These are phyloP conservation scores for Habropoda laboriosa DNA, from an alignment of 1,140 invertebrate species.

Conservation along the genomic window DNA sequence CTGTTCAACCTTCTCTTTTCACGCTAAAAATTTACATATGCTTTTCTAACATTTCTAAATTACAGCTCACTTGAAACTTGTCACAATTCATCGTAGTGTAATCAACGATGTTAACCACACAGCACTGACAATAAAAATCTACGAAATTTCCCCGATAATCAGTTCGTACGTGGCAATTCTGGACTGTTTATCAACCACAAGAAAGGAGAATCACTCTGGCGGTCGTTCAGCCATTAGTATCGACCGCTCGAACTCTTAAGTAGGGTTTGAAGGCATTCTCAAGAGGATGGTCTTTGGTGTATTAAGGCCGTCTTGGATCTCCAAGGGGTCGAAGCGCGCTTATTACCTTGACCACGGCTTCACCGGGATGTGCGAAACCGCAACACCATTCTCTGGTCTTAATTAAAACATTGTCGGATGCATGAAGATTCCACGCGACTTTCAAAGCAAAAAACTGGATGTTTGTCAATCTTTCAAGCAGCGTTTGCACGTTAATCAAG, in stretches of 20 bases:
- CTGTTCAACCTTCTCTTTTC: too few species aligned
- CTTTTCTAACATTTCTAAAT: too few species aligned
- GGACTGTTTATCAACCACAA: slow-evolving; percentile 1
- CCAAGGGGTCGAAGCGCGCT: slow-evolving; percentile 42
- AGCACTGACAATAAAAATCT: too few species aligned
- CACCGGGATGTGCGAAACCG: slow-evolving; percentile 27
- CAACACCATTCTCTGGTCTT: slow-evolving; percentile 21
- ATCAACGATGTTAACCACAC: too few species aligned
- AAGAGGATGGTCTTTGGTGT: slow-evolving; percentile 50
- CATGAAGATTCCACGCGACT: slow-evolving; percentile 26
- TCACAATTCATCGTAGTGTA: too few species aligned
- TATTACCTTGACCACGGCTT: slow-evolving; percentile 47
- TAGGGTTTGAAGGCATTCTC: slow-evolving; percentile 27
- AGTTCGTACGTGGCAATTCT: not conserved
- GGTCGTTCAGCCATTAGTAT: slow-evolving; percentile 15
- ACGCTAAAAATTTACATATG: too few species aligned
- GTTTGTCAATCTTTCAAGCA: not conserved
- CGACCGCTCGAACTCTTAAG: slow-evolving; percentile 34
- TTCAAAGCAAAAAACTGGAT: not conserved
- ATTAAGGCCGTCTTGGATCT: slow-evolving; percentile 47
- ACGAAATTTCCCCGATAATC: not conserved
- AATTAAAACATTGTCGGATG: slow-evolving; percentile 60
- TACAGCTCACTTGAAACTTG: too few species aligned
- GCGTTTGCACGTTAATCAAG: not conserved
- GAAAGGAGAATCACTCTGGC: not conserved